phyloP scores from a whole-genome alignment of 2,797 vertebrate genomes.

The Silurus lanzhouensis region DNA sequence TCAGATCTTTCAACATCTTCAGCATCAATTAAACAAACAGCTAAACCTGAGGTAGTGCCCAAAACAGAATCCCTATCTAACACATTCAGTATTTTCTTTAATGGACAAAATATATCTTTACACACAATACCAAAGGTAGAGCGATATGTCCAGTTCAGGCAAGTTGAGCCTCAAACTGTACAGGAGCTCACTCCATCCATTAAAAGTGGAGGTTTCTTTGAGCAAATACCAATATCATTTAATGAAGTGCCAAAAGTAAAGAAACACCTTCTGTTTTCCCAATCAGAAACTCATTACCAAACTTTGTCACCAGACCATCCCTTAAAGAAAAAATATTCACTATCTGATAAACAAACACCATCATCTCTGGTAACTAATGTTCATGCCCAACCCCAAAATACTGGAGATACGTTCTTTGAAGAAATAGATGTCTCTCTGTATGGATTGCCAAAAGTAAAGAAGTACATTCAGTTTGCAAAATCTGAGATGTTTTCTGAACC shows the following conservation, averaged over 20 bases:
- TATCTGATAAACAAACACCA: constrained; percentile 14
- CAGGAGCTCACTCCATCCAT: background rate
- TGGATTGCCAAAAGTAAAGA: constrained; percentile 38
- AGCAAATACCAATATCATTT: background rate
- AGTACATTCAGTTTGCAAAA: constrained; percentile 40
- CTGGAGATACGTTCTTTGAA: constrained; percentile 5
- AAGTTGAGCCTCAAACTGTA: background rate
- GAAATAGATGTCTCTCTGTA: background rate
- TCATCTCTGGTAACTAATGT: background rate
- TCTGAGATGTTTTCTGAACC: constrained; percentile 17
- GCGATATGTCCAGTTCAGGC: constrained; percentile 37
- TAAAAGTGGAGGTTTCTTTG: constrained; percentile 1
- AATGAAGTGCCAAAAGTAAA: constrained; percentile 22
- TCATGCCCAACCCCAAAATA: no score
- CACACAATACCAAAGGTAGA: constrained; percentile 38
- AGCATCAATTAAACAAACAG: background rate
- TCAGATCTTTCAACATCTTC: background rate
- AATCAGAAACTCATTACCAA: background rate
- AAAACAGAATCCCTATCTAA: constrained; percentile 23
- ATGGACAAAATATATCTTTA: background rate
- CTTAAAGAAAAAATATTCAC: background rate
- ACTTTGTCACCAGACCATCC: background rate
- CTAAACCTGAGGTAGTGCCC: background rate
- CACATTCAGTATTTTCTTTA: background rate
- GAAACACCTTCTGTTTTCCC: constrained; percentile 29